Evolutionary conservation across 2,888 invertebrate genomes (phyloP).

Genomic region (Polia nebulosa): DNA sequence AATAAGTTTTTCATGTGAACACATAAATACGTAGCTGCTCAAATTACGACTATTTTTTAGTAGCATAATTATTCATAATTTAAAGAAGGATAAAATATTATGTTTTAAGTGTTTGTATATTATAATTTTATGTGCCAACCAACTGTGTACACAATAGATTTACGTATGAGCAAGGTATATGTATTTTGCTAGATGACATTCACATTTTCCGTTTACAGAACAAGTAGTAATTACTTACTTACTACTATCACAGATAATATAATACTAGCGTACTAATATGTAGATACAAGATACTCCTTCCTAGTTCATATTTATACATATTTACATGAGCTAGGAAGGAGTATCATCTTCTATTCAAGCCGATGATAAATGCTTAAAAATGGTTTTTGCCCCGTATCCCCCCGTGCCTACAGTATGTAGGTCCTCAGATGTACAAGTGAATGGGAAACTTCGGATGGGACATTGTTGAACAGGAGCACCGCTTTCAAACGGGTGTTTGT

Average conservation of each 20-base stretch:
- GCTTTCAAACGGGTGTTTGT: not conserved
- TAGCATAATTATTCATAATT: not conserved
- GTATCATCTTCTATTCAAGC: not conserved
- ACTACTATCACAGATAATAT: too few relatives aligned
- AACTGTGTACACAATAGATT: conserved; percentile 7
- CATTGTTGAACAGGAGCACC: not conserved
- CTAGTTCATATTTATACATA: too few relatives aligned
- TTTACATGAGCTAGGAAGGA: not conserved
- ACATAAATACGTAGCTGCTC: not conserved
- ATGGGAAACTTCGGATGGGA: too few relatives aligned
- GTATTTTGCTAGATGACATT: conserved; percentile 11
- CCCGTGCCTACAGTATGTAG: too few relatives aligned
- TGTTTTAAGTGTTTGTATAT: conserved; percentile 9
- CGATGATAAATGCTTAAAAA: not conserved
- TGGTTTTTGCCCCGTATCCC: not conserved
- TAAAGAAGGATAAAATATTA: not conserved
- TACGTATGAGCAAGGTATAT: conserved; percentile 2
- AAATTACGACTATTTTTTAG: not conserved
- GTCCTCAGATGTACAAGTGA: too few relatives aligned
- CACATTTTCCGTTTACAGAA: conserved; percentile 16
- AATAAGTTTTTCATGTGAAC: not conserved
- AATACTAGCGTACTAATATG: too few relatives aligned
- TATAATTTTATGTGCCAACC: not conserved
- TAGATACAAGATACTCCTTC: too few relatives aligned
- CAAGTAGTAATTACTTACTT: conserved; percentile 1